These are phyloP conservation scores for Eulithis testata DNA, from an alignment of 2,888 invertebrate genomes.

Conservation along the genomic window DNA sequence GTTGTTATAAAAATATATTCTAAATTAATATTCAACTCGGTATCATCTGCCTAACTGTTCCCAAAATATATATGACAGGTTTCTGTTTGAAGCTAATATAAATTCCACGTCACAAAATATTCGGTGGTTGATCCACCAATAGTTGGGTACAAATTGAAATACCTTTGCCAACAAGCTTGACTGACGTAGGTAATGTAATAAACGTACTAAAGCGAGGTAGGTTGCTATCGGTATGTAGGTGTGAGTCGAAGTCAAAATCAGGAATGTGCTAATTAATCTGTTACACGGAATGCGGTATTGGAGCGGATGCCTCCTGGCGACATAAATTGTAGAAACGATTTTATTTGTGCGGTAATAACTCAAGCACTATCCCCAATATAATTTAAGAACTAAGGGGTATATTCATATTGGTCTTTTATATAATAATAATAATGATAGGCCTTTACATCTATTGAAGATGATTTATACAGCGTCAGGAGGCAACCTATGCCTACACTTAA, in stretches of 20 bases:
- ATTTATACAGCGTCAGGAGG: too few species aligned
- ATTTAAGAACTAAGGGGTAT: too few species aligned
- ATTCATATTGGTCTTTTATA: too few species aligned
- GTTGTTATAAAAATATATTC: too few species aligned
- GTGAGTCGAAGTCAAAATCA: constrained; percentile 16
- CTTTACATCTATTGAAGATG: too few species aligned
- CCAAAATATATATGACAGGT: constrained; percentile 4
- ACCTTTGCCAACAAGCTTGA: constrained; percentile 24
- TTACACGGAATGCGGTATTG: constrained; percentile 14
- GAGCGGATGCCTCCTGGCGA: not conserved
- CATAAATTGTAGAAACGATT: constrained; percentile 3
- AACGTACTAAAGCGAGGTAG: constrained; percentile 1
- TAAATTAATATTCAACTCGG: not conserved
- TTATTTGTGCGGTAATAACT: not conserved
- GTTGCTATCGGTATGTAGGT: constrained; percentile 4
- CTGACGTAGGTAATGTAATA: constrained; percentile 23
- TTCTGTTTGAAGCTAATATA: constrained; percentile 26
- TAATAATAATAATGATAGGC: too few species aligned
- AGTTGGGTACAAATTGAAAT: constrained; percentile 30
- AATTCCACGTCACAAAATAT: constrained; percentile 29
- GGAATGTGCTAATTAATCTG: constrained; percentile 30
- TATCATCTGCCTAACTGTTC: not conserved
- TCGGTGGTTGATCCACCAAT: constrained; percentile 23
- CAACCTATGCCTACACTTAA: too few species aligned
- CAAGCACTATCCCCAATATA: not conserved